Evolutionary conservation across 2,113 vertebrate genomes (phyloP).

Genomic region (Neofelis nebulosa): DNA sequence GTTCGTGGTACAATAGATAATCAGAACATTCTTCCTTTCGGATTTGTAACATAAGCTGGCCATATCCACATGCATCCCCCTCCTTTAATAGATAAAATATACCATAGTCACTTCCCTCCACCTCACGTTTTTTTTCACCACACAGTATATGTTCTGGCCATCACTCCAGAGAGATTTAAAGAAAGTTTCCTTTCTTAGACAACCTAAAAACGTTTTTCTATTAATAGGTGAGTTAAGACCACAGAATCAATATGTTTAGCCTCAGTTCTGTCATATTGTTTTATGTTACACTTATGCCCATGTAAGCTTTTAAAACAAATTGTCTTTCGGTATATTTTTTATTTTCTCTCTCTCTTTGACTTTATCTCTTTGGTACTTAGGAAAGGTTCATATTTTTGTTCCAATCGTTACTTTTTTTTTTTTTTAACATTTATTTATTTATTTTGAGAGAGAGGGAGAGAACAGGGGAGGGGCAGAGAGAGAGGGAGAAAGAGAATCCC

Average conservation of each 20-base stretch:
- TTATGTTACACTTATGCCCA: not conserved
- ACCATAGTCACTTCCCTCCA: too few species aligned
- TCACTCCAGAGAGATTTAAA: not conserved
- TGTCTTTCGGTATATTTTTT: not conserved
- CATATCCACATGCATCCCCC: fast-evolving
- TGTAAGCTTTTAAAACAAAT: not conserved
- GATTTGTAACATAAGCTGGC: not conserved
- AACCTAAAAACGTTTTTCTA: not conserved
- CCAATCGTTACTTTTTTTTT: not conserved
- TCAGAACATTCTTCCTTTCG: not conserved
- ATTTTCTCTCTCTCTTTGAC: not conserved
- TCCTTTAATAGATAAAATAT: too few species aligned
- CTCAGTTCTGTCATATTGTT: not conserved
- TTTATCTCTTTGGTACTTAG: not conserved
- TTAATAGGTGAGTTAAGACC: constrained; percentile 15
- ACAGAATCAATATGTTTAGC: not conserved
- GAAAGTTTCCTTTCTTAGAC: not conserved
- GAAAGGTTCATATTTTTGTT: not conserved
- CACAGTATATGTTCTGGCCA: not conserved
- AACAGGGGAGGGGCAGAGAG: too few species aligned
- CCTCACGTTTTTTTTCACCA: not conserved
- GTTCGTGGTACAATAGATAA: not conserved
- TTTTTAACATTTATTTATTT: too few species aligned
- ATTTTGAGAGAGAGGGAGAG: too few species aligned
- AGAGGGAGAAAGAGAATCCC: too few species aligned